Base-by-base conservation (phyloP, 2,113 vertebrate genomes). In the Gnathonemus longibarbis region DNA sequence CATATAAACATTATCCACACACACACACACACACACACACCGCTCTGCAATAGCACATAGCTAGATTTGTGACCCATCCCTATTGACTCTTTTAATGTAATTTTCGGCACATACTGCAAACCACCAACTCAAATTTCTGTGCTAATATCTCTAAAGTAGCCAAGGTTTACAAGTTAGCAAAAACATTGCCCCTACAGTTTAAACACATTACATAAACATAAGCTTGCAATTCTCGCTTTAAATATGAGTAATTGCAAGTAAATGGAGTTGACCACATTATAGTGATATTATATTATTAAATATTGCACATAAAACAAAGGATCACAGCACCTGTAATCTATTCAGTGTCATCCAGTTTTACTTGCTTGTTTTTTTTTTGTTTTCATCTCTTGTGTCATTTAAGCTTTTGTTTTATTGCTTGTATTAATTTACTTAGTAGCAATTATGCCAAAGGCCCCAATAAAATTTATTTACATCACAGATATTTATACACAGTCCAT, bases 391-490 rank as follows among this genome's bases (percentile, higher is more conserved):
- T 31, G 2, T 80, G 35, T 80, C 21, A 66, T 88, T 49, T 66
- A 35, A n/a, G 56, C 21, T 66, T 46, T 53, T 70, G 10, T 74
- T 39, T 53, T 87, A 53, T 56, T 31, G 50, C 56, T 49, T 17
- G 31, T 86, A 86, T 84, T 90, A 86, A 90, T 90, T 90, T 86
- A 86, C n/a, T 58, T 87, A 90, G 45, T 45, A 49, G 84, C 46
- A 66, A 87, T 90, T 48, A 87, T 52, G 45, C 83, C 56, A 90
- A 87, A 90, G 31, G 17, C 46, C 35, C 24, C n/a, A 70, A 50
- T 52, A 50, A 24, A 56, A 90, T 90, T 45, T 45, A 88, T 86
- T 88, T 90, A 88, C 42, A 83, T 46, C n/a, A n/a, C 9, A 88
- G 86, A 77, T 27, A 66, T 24, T 46, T 87, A 50, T 50, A 50